Evolutionary conservation across 2,113 vertebrate species (phyloP).

Genomic region (Aegotheles bennettii): DNA sequence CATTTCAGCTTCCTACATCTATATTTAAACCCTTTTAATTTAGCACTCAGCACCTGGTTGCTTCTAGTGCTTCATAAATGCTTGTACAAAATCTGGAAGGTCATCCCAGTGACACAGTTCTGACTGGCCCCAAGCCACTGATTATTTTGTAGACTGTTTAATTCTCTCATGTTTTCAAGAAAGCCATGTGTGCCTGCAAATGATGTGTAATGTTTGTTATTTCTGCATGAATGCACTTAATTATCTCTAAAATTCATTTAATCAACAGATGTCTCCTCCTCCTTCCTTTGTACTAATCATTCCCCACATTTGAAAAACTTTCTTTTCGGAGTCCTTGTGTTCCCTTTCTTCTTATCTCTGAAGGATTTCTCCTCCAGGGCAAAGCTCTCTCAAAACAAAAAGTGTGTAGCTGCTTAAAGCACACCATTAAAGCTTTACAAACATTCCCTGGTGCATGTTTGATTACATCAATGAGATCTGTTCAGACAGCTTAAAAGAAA

Average conservation of each 20-base stretch:
- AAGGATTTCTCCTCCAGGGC: conserved; percentile 67
- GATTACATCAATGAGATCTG: conserved; percentile 9
- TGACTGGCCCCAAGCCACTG: conserved; percentile 42
- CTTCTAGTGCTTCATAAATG: neutral
- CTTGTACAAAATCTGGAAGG: neutral
- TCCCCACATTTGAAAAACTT: conserved; percentile 37
- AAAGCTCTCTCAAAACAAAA: conserved; percentile 56
- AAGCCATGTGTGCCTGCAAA: conserved; percentile 67
- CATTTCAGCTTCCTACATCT: neutral
- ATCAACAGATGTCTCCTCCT: conserved; percentile 75
- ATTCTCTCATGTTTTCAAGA: conserved; percentile 69
- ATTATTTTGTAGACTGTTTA: conserved; percentile 60
- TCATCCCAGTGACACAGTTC: conserved; percentile 45
- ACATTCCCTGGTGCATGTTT: conserved; percentile 41
- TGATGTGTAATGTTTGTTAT: conserved; percentile 72
- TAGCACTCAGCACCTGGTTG: neutral
- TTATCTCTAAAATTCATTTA: conserved; percentile 77
- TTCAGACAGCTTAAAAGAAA: neutral
- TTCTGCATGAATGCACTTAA: conserved; percentile 78
- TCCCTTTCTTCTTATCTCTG: conserved; percentile 60
- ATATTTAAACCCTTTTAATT: neutral
- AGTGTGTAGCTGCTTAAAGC: conserved; percentile 43
- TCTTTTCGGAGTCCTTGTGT: conserved; percentile 46
- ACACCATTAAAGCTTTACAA: conserved; percentile 55
- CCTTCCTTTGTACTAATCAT: conserved; percentile 69